These are phyloP conservation scores for Anoplophora glabripennis DNA, from an alignment of 1,140 invertebrate species.

Conservation along the genomic window DNA sequence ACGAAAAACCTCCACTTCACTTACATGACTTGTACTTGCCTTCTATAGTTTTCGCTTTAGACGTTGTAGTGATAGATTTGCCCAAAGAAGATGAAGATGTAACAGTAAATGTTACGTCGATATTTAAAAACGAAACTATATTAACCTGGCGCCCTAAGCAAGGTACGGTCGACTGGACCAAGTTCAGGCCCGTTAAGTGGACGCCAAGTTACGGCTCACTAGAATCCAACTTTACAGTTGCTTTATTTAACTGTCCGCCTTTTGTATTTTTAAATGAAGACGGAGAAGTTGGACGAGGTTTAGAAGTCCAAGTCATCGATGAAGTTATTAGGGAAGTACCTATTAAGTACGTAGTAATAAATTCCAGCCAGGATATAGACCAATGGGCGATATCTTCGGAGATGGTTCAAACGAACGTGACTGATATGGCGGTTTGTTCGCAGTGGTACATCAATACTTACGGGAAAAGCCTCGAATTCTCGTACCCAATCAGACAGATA, in stretches of 20 bases:
- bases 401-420: not conserved
- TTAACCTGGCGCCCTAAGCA: too few relatives aligned
- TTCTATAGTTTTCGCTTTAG: too few relatives aligned
- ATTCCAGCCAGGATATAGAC: not conserved
- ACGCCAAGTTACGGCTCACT: too few relatives aligned
- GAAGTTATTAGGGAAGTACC: slow-evolving; percentile 8
- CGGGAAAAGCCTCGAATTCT: slow-evolving; percentile 2
- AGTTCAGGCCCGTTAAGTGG: too few relatives aligned
- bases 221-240: slow-evolving; percentile 3
- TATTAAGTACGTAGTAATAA: not conserved
- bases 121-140: too few relatives aligned
- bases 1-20: too few relatives aligned
- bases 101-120: too few relatives aligned
- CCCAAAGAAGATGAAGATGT: too few relatives aligned
- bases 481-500: slow-evolving; percentile 5
- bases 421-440: slow-evolving; percentile 13
- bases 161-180: too few relatives aligned
- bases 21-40: too few relatives aligned
- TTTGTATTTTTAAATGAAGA: slow-evolving; percentile 11
- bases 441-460: slow-evolving; percentile 10
- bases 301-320: slow-evolving; percentile 5
- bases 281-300: not conserved
- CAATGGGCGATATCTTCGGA: slow-evolving; percentile 4
- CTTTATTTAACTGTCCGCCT: slow-evolving; percentile 17
- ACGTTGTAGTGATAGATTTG: too few relatives aligned